Percentiles rank a stretch among this genome's conserved stretches.
These are phyloP conservation scores for Megamerina dolium DNA, from an alignment of 2,888 invertebrate species.

Conservation along the genomic window DNA sequence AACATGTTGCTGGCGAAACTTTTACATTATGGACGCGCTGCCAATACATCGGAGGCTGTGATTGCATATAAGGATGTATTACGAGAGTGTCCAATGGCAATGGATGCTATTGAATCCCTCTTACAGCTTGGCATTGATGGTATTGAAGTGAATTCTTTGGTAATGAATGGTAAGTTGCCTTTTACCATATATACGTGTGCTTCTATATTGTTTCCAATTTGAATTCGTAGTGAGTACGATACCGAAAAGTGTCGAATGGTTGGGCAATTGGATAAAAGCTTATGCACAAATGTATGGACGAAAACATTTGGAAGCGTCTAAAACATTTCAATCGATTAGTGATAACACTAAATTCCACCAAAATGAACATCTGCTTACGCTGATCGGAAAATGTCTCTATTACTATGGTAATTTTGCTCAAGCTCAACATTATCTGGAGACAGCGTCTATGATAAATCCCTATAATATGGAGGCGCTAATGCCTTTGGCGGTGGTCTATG, in stretches of 20 bases:
- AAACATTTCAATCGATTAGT: conserved; percentile 62
- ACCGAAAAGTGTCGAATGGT: conserved; percentile 51
- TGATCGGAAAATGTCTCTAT: conserved; percentile 68
- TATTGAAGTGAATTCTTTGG: conserved; percentile 66
- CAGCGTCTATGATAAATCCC: conserved; percentile 53
- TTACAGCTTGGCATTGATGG: conserved; percentile 67
- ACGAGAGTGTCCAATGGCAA: conserved; percentile 65
- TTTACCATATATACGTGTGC: neutral
- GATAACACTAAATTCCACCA: conserved; percentile 60
- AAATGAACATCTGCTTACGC: conserved; percentile 61
- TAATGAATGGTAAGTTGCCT: conserved; percentile 54
- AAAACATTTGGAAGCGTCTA: conserved; percentile 63
- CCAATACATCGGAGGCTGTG: conserved; percentile 64
- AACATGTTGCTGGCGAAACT: conserved; percentile 72
- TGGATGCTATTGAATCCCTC: conserved; percentile 69
- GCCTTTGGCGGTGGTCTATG: conserved; percentile 58
- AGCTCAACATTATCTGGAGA: conserved; percentile 52
- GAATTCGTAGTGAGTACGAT: conserved; percentile 29
- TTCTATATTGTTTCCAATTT: neutral
- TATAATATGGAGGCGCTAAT: conserved; percentile 58
- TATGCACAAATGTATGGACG: conserved; percentile 60
- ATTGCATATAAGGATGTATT: conserved; percentile 74
- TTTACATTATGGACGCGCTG: conserved; percentile 58
- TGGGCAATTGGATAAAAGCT: conserved; percentile 59
- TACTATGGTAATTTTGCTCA: conserved; percentile 64